Conservation (phyloP, 2,888 invertebrate species). For the Acleris holmiana region DNA sequence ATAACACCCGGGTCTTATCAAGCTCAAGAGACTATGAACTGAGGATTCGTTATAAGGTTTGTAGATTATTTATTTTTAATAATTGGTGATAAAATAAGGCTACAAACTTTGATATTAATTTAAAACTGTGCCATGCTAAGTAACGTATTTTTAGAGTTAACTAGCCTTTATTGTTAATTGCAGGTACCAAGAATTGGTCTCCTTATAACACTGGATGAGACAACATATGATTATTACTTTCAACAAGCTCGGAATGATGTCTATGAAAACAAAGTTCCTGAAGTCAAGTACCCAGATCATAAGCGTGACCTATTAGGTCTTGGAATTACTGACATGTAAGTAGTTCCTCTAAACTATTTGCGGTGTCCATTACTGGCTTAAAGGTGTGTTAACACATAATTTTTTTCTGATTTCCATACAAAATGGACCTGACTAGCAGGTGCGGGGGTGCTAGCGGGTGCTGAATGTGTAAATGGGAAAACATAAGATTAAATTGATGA, state of each 20-base stretch:
- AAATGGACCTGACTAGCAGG: too few relatives aligned
- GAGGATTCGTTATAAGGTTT: conserved; percentile 91
- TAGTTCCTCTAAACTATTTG: conserved; percentile 32
- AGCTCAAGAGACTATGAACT: conserved; percentile 87
- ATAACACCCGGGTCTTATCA: conserved; percentile 78
- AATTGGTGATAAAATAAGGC: not conserved
- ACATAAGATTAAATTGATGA: too few relatives aligned
- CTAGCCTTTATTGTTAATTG: conserved; percentile 24
- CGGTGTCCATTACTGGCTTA: too few relatives aligned
- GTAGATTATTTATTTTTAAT: conserved; percentile 21
- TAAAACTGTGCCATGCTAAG: not conserved
- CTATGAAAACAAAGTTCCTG: conserved; percentile 90
- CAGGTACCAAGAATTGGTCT: conserved; percentile 85
- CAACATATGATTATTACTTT: conserved; percentile 93
- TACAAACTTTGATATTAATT: not conserved
- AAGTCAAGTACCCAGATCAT: conserved; percentile 90
- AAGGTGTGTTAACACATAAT: too few relatives aligned
- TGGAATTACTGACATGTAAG: conserved; percentile 94
- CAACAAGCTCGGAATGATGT: conserved; percentile 93
- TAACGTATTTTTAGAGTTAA: not conserved
- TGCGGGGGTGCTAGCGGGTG: too few relatives aligned
- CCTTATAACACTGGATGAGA: conserved; percentile 87
- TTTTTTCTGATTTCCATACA: too few relatives aligned
- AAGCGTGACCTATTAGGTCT: conserved; percentile 92
- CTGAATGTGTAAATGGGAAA: too few relatives aligned